A percentile compares a stretch with the other conserved stretches of the same genome.
Conservation (phyloP, 2,113 vertebrate species). For the Neoarius graeffei region DNA sequence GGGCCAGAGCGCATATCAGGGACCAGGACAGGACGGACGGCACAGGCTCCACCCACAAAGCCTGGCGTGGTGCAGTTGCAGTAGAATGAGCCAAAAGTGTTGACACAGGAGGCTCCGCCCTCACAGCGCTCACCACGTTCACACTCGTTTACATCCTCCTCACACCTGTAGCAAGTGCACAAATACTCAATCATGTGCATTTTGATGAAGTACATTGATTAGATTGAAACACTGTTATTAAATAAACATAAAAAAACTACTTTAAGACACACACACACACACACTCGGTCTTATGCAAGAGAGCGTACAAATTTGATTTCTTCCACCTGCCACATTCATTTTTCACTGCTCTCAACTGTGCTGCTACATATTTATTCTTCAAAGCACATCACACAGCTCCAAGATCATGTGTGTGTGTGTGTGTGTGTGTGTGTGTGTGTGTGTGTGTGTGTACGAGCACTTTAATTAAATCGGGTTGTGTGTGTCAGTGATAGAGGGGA, state of each 20-base stretch:
- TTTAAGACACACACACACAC: background rate
- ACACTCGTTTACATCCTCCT: conserved; percentile 92
- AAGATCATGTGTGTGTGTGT: conserved; percentile 16
- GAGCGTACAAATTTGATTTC: background rate
- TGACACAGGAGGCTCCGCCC: conserved; percentile 89
- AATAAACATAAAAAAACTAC: background rate
- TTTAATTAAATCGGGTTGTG: conserved; percentile 1
- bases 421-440: conserved; percentile 23
- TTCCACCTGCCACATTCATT: background rate
- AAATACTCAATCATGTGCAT: background rate
- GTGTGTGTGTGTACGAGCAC: background rate
- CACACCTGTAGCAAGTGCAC: conserved; percentile 77
- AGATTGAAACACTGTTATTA: background rate
- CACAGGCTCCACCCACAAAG: conserved; percentile 88
- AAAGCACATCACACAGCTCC: conserved; percentile 11
- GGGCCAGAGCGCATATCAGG: conserved; percentile 96
- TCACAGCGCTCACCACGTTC: conserved; percentile 89
- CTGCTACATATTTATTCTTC: conserved; percentile 6
- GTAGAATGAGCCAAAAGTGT: conserved; percentile 90
- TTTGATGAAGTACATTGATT: background rate
- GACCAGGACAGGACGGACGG: conserved; percentile 88
- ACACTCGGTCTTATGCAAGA: background rate
- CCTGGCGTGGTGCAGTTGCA: conserved; percentile 95
- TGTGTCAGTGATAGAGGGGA: conserved; percentile 2
- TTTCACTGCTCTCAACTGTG: background rate